A percentile compares a stretch with the other conserved stretches of the same genome.
phyloP scores from a whole-genome alignment of 2,888 invertebrate species.

The Drosophila seclusa region DNA sequence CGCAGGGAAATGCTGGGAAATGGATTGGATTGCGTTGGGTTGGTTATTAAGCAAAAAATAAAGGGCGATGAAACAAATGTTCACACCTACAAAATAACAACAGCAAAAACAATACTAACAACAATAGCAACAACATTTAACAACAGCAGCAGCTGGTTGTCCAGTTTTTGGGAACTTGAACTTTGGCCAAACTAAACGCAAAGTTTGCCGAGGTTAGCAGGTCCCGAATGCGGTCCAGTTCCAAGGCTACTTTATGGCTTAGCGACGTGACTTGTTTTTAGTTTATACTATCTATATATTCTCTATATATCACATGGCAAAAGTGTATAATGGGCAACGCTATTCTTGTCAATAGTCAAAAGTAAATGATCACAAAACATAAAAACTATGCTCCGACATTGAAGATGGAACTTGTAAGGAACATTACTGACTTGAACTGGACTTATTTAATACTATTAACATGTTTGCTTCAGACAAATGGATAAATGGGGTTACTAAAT shows the following conservation, averaged over 20 bases:
- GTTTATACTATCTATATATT: constrained; percentile 22
- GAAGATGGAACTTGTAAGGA: background rate
- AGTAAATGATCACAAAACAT: background rate
- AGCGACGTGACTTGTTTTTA: constrained; percentile 72
- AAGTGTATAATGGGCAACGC: background rate
- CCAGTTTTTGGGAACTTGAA: constrained; percentile 58
- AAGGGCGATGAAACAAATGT: constrained; percentile 73
- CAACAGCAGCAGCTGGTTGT: constrained; percentile 49
- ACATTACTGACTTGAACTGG: background rate
- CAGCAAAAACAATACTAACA: constrained; percentile 2
- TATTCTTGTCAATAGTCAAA: background rate
- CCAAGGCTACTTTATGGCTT: constrained; percentile 62
- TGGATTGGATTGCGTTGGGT: background rate
- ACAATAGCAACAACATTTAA: constrained; percentile 11
- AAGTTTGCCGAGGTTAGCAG: constrained; percentile 55
- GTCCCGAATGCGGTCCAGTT: constrained; percentile 38
- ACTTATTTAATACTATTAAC: background rate
- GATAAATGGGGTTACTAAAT: background rate
- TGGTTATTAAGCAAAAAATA: constrained; percentile 51
- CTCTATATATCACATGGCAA: constrained; percentile 7
- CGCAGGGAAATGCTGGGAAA: constrained; percentile 36
- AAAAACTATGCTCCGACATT: background rate
- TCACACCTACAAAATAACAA: constrained; percentile 65
- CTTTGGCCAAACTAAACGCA: constrained; percentile 60
- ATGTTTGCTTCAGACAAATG: too few relatives aligned